Base-by-base conservation (phyloP, 1,140 invertebrate genomes). In the Drosophila varians region DNA sequence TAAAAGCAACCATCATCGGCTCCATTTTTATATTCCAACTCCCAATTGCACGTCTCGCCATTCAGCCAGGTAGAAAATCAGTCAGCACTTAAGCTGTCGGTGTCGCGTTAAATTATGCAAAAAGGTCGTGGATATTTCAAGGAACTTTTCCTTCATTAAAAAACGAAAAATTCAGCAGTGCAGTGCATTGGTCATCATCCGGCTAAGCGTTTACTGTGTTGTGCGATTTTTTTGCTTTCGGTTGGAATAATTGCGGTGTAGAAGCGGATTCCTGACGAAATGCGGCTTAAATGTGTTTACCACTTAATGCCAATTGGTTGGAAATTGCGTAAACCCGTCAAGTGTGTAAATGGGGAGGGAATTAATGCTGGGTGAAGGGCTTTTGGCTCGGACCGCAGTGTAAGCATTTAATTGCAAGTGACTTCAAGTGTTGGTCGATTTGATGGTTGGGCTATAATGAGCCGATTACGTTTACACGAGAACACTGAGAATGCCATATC, bases 41-140 rank as follows among this genome's bases (percentile, higher is more conserved):
- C 45, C 14, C 36, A 38, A 21, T 21, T 12, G 43, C 42, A 25
- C 51, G 56, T 74, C 70, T 78, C 51, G 79, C 28, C 69, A 56
- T 16, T 36, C 43, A 82, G 48, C 79, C 74, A 68, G 40, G 43
- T 74, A 66, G 74, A 84, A 83, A 83, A 77, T 74, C 72, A 86
- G 61, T 73, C 80, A 73, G 47, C 66, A 51, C 57, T 79, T 64
- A 46, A 55, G 49, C 52, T 55, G 34, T 60, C 47, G 68, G 16
- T 66, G 61, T 72, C 65, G 70, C 57, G 65, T 79, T 84, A 78
- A 83, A 84, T 84, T 84, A 84, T 75, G 79, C 71, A 75, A 72
- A 71, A 45, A 54, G 40, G 16, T 23, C n/a, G 21, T 45, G 58
- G 12, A 62, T 60, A 38, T 45, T 14, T 31, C 11, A 23, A 48